A percentile compares a stretch with the other conserved stretches of the same genome.
Conservation (phyloP, 2,888 invertebrate genomes). For the Cosmia pyralina region DNA sequence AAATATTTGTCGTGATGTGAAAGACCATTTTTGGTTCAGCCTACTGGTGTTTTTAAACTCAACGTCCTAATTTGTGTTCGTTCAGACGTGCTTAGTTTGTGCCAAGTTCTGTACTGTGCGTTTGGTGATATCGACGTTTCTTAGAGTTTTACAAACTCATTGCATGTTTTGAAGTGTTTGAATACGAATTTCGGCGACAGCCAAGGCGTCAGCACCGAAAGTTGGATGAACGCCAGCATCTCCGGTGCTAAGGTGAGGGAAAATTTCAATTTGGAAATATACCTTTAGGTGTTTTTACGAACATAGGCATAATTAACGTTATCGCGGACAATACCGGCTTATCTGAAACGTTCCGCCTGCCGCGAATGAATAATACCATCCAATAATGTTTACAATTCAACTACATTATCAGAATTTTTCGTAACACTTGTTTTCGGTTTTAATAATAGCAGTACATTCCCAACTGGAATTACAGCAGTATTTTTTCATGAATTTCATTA, state of each 20-base stretch:
- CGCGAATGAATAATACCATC: conserved; percentile 70
- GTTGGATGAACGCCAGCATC: conserved; percentile 89
- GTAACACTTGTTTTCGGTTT: conserved; percentile 44
- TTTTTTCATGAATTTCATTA: conserved; percentile 11
- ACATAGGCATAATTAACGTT: conserved; percentile 70
- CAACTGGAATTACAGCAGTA: conserved; percentile 26
- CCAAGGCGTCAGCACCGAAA: conserved; percentile 83
- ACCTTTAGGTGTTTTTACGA: conserved; percentile 68
- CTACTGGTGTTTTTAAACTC: conserved; percentile 77
- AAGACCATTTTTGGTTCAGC: conserved; percentile 81
- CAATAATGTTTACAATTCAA: conserved; percentile 71
- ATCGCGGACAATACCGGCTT: conserved; percentile 75
- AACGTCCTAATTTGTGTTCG: conserved; percentile 74
- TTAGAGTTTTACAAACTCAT: conserved; percentile 74
- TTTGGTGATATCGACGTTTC: conserved; percentile 70
- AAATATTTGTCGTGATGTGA: conserved; percentile 87
- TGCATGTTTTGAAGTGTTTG: conserved; percentile 78
- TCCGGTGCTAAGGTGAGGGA: conserved; percentile 87
- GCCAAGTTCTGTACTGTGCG: conserved; percentile 78
- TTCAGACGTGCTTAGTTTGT: conserved; percentile 80
- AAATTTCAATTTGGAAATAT: conserved; percentile 70
- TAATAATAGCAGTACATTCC: conserved; percentile 28
- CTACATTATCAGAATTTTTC: conserved; percentile 67
- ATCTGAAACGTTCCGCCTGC: conserved; percentile 75
- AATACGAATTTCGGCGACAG: conserved; percentile 84